A percentile compares a stretch with the other conserved stretches of the same genome.
phyloP scores from a whole-genome alignment of 2,797 vertebrate species.

The Pseudomugil tenellus region DNA sequence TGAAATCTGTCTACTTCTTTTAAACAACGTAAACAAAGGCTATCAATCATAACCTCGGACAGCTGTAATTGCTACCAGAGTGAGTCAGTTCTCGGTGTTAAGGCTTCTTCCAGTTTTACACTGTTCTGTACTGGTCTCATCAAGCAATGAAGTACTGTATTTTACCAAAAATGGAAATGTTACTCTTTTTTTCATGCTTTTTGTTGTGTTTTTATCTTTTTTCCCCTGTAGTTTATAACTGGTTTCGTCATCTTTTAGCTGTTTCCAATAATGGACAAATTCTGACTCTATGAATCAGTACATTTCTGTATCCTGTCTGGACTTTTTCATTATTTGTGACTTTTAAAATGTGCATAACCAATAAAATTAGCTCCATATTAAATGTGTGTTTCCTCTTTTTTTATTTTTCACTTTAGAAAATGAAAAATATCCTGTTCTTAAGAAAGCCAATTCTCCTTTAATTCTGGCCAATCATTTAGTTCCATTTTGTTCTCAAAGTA shows the following conservation, averaged over 20 bases:
- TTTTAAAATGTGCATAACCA: not conserved
- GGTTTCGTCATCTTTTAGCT: conserved; percentile 50
- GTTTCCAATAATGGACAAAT: conserved; percentile 28
- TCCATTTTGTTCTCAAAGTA: too few relatives aligned
- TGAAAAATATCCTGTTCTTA: too few relatives aligned
- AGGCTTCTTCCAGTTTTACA: conserved; percentile 35
- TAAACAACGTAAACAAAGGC: conserved; percentile 87
- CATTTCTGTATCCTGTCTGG: conserved; percentile 12
- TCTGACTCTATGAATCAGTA: conserved; percentile 32
- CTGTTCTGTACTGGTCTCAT: conserved; percentile 49
- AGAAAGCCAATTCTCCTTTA: too few relatives aligned
- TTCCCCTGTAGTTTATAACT: conserved; percentile 28
- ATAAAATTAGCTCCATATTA: not conserved
- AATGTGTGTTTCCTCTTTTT: not conserved
- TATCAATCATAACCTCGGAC: conserved; percentile 84
- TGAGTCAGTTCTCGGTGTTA: conserved; percentile 41
- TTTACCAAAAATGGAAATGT: conserved; percentile 38
- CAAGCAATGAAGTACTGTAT: conserved; percentile 48
- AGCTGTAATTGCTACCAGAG: conserved; percentile 85
- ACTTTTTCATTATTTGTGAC: conserved; percentile 3
- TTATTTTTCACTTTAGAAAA: not conserved
- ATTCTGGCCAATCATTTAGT: too few relatives aligned
- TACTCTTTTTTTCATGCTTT: conserved; percentile 27
- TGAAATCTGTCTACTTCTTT: conserved; percentile 80
- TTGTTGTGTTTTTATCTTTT: conserved; percentile 26